phyloP scores from a whole-genome alignment of 2,888 invertebrate species.

The Polyommatus icarus region DNA sequence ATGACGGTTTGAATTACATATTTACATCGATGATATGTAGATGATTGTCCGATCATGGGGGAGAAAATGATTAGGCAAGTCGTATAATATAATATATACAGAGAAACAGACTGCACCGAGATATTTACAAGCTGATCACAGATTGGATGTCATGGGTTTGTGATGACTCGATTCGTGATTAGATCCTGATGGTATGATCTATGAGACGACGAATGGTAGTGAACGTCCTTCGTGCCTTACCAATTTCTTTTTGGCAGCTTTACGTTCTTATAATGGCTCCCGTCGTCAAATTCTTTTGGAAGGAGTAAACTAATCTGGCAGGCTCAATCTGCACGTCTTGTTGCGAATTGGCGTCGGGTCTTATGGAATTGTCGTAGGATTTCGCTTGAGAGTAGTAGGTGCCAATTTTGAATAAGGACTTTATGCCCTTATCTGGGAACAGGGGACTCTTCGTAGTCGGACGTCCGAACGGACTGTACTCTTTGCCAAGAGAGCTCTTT shows the following conservation, averaged over 20 bases:
- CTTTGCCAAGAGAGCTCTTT: constrained; percentile 65
- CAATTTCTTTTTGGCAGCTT: constrained; percentile 61
- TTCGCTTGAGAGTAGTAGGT: constrained; percentile 72
- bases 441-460: constrained; percentile 78
- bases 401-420: constrained; percentile 71
- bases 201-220: constrained; percentile 46
- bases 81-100: constrained; percentile 28
- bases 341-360: constrained; percentile 74
- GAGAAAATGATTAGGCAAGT: constrained; percentile 33
- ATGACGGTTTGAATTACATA: constrained; percentile 6
- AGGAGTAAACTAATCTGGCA: constrained; percentile 65
- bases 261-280: constrained; percentile 59
- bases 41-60: constrained; percentile 29
- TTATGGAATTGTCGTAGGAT: constrained; percentile 70
- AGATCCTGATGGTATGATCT: constrained; percentile 32
- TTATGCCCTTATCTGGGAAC: constrained; percentile 63
- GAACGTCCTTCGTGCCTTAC: constrained; percentile 62
- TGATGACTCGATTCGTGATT: constrained; percentile 7
- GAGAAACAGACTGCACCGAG: constrained; percentile 15
- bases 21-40: constrained; percentile 24
- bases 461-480: constrained; percentile 61
- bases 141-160: constrained; percentile 8
- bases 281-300: constrained; percentile 68
- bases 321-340: constrained; percentile 72
- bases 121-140: constrained; percentile 26